Evolutionary conservation across 2,797 vertebrate genomes (phyloP), one percentile per base, ranked within the genome.

Genomic region (Dallia pectoralis): DNA sequence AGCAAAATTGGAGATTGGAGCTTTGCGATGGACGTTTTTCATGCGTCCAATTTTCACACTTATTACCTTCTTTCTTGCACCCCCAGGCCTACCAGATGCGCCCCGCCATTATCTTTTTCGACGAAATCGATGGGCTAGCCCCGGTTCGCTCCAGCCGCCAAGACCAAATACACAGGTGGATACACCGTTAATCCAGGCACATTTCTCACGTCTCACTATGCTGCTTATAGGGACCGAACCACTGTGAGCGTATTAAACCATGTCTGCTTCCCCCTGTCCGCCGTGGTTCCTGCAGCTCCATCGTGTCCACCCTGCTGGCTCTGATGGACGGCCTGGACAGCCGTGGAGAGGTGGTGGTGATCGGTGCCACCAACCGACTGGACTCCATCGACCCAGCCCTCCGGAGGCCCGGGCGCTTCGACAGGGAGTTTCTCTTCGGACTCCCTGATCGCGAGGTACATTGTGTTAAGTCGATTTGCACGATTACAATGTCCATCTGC

Each of bases 331-430:
- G 98, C 82, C 89, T 99, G 87, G 98, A 99, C 88, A 94, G 94
- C 59, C 93, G 98, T 87, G 97, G 97, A 68, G 97, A 99, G 91
- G 95, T 99, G 74, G 96, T 99, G 82, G 97, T 99, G 80, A 98
- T 99, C 77, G 97, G 98, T 92, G 98, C 98, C 89, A 99, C 98
- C 80, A 99, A 99, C 91, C 95, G 97, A 88, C 94, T 99, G 89
- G 98, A 99, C 91, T 96, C 98, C 86, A 98, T 99, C 74, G 98
- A 99, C 88, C 97, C 98, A 53, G 98, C 98, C 70, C 96, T 99
- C 84, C 96, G 98, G 91, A 95, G 98, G 88, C 98, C 98, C n/a
- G 97, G 98, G 74, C 96, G 98, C 81, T 99, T 99, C 70, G 98
- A 99, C 93, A 94, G 97, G 92, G 97, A 99, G 91, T 99, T 99